Base-by-base conservation (phyloP, 2,797 vertebrate genomes). In the Coregonus sp. region DNA sequence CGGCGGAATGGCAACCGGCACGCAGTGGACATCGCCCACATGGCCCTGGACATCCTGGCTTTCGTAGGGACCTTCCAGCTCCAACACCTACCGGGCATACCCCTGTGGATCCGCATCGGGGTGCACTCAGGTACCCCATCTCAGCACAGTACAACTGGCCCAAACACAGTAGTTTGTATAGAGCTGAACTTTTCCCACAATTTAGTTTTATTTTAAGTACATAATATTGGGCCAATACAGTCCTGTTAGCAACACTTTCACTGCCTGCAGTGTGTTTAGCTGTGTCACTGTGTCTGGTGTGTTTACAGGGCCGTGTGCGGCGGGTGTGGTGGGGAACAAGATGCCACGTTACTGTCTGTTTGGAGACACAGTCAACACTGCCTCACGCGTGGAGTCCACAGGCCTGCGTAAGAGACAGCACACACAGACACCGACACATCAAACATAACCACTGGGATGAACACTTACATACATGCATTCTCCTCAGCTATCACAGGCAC, bases 291-390 rank as follows among this genome's bases (percentile, higher is more conserved):
- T 52, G 16, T 52, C 7, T 70, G 16, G 37, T 75, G 63, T 86
- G 65, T 82, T 37, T 89, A 65, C 75, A 99, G 97, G 97, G 50
- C 97, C 97, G 0, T 99, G 98, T 90, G 97, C 97, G 0, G 97
- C 98, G 18, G 97, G 97, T 79, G 97, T 99, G 1, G 97, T 98
- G 77, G 97, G 97, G 51, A 97, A 97, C 88, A 99, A 99, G 91
- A 99, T 98, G 98, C 97, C 97, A 78, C 95, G 97, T 29, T 99
- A 99, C 77, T 99, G 97, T 85, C 93, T 99, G 5, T 99, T 99
- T 75, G 97, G 97, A 54, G 97, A 98, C 20, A 98, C 97, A 0
- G 97, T 98, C 84, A 99, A 99, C 92, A 98, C 97, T 0, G 95
- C 97, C 37, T 99, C 98, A 0, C 90, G 98, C 74, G 97, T 99